These are phyloP conservation scores for Amblyornis subalaris DNA, from an alignment of 2,113 vertebrate species.

Conservation along the genomic window DNA sequence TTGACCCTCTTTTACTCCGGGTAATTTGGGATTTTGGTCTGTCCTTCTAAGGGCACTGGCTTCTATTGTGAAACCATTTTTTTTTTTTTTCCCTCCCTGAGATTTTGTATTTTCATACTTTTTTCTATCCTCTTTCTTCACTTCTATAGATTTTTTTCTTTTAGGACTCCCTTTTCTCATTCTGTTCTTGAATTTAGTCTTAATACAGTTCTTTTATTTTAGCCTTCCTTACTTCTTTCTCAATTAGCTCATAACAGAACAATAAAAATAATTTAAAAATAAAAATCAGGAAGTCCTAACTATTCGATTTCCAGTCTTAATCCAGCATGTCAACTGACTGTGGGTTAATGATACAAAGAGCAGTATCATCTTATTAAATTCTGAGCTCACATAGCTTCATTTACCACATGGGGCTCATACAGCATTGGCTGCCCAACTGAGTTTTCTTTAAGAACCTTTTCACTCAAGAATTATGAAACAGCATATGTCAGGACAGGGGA, in stretches of 20 bases:
- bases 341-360: not conserved
- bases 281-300: not conserved
- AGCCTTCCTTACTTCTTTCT: not conserved
- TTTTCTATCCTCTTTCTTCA: not conserved
- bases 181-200: not conserved
- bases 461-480: not conserved
- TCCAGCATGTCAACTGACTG: not conserved
- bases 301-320: not conserved
- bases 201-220: not conserved
- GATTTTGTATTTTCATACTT: not conserved
- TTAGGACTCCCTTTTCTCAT: not conserved
- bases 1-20: not conserved
- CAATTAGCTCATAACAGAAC: not conserved
- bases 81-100: not conserved
- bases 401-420: not conserved
- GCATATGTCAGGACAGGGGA: not conserved
- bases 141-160: not conserved
- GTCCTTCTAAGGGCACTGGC: not conserved
- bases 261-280: not conserved
- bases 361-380: not conserved
- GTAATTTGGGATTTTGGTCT: not conserved
- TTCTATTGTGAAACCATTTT: not conserved
- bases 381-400: not conserved
- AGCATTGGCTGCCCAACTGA: not conserved
- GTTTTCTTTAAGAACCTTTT: conserved; percentile 10